A percentile compares a stretch with the other conserved stretches of the same genome.
These are phyloP conservation scores for Drosophila truncata DNA, from an alignment of 1,140 invertebrate species.

Conservation along the genomic window DNA sequence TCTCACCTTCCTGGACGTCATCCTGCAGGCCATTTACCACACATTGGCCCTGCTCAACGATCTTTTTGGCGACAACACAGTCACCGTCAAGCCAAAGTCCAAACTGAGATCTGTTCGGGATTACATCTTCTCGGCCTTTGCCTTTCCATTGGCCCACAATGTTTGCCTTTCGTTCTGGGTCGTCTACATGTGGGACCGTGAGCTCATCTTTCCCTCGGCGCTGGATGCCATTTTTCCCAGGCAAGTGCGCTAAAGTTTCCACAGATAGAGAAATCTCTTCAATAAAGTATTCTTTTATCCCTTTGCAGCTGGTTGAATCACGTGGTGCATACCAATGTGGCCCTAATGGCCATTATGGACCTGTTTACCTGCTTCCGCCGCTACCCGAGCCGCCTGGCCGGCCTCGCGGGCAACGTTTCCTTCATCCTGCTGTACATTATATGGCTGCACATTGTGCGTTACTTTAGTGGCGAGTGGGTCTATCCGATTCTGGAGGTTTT, in stretches of 20 bases:
- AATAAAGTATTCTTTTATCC: neutral
- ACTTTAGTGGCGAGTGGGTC: conserved; percentile 76
- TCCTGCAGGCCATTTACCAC: conserved; percentile 74
- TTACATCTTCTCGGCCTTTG: conserved; percentile 73
- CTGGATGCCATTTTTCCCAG: conserved; percentile 73
- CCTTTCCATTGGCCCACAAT: conserved; percentile 76
- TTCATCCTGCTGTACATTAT: conserved; percentile 77
- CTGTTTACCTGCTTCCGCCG: conserved; percentile 75
- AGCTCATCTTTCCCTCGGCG: conserved; percentile 73
- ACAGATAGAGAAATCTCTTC: neutral
- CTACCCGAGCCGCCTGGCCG: conserved; percentile 66
- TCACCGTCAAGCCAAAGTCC: conserved; percentile 45
- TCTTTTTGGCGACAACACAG: conserved; percentile 57
- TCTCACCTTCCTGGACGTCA: conserved; percentile 74
- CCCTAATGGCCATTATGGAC: conserved; percentile 71
- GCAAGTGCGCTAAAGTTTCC: conserved; percentile 31
- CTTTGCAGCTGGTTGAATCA: conserved; percentile 76
- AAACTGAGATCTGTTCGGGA: conserved; percentile 51
- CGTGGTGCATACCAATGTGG: conserved; percentile 78
- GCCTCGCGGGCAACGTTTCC: conserved; percentile 55
- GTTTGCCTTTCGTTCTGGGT: conserved; percentile 75
- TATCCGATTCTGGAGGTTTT: conserved; percentile 73
- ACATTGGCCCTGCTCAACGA: conserved; percentile 68
- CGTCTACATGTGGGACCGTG: conserved; percentile 74
- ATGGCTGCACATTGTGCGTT: conserved; percentile 75